phyloP scores from a whole-genome alignment of 2,113 vertebrate genomes.

The Spilogale gracilis region DNA sequence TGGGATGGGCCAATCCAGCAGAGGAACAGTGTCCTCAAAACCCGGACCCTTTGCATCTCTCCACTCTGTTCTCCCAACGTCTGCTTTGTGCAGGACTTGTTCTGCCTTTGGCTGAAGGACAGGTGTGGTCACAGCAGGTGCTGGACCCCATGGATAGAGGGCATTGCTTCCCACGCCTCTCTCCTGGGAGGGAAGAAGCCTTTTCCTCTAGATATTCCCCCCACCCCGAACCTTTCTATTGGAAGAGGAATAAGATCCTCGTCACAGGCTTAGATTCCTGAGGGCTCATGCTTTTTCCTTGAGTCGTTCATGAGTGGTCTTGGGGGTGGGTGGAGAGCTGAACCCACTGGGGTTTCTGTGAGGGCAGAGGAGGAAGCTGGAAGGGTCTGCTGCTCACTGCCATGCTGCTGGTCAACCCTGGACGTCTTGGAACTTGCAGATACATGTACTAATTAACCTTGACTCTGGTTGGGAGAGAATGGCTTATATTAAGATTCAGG shows the following conservation, averaged over 20 bases:
- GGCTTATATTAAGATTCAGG: background rate
- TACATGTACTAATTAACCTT: background rate
- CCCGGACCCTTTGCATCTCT: background rate
- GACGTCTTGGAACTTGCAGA: background rate
- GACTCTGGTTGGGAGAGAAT: background rate
- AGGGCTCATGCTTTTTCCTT: background rate
- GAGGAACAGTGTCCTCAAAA: background rate
- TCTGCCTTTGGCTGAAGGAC: background rate
- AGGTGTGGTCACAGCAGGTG: background rate
- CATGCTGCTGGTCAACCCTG: background rate
- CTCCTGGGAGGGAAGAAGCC: background rate
- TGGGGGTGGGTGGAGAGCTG: background rate
- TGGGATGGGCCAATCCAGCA: background rate
- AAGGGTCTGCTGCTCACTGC: background rate
- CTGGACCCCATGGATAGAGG: background rate
- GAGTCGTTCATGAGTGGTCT: background rate
- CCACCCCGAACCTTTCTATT: background rate
- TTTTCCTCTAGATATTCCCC: background rate
- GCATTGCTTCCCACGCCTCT: background rate
- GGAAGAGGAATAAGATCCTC: background rate
- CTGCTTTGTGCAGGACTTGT: background rate
- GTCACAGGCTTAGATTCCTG: background rate
- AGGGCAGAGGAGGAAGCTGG: background rate
- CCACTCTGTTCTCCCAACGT: background rate
- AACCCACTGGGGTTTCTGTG: background rate